Percentiles rank a stretch among this genome's conserved stretches.
These are phyloP conservation scores for Panulirus ornatus DNA, from an alignment of 1,140 invertebrate species.

Conservation along the genomic window DNA sequence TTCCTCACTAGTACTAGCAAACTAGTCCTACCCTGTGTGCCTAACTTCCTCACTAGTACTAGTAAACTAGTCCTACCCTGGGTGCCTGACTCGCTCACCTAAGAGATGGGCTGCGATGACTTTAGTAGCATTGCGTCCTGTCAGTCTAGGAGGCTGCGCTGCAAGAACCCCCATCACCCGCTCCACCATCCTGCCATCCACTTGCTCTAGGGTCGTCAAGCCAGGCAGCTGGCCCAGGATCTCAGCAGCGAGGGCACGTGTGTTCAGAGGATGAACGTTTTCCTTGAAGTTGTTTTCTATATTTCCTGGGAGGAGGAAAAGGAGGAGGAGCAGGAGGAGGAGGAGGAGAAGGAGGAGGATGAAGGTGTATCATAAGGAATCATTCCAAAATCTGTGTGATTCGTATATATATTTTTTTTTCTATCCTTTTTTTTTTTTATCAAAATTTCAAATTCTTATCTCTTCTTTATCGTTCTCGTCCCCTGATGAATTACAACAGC, in stretches of 20 bases:
- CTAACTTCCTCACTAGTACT: too few species aligned
- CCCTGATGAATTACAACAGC: too few species aligned
- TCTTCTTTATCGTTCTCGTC: background rate
- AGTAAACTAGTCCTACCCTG: too few species aligned
- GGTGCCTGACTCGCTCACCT: too few species aligned
- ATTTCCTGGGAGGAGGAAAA: slow-evolving; percentile 37
- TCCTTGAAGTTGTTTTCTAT: slow-evolving; percentile 57
- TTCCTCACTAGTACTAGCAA: too few species aligned
- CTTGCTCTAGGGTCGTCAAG: background rate
- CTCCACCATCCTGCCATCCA: slow-evolving; percentile 9
- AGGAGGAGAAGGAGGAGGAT: too few species aligned
- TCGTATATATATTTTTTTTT: too few species aligned
- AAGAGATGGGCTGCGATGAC: slow-evolving; percentile 57
- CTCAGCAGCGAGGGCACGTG: slow-evolving; percentile 40
- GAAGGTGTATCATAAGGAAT: too few species aligned
- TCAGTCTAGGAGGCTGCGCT: slow-evolving; percentile 12
- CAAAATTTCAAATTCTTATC: background rate
- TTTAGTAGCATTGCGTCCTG: slow-evolving; percentile 48
- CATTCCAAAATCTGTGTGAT: too few species aligned
- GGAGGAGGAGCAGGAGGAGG: too few species aligned
- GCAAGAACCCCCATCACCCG: slow-evolving; percentile 36
- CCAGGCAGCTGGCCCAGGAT: slow-evolving; percentile 20
- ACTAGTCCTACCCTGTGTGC: too few species aligned
- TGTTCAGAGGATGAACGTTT: slow-evolving; percentile 51
- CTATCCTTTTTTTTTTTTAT: background rate